These are phyloP conservation scores for Drosophila oshimai DNA, from an alignment of 1,140 invertebrate species.

Conservation along the genomic window DNA sequence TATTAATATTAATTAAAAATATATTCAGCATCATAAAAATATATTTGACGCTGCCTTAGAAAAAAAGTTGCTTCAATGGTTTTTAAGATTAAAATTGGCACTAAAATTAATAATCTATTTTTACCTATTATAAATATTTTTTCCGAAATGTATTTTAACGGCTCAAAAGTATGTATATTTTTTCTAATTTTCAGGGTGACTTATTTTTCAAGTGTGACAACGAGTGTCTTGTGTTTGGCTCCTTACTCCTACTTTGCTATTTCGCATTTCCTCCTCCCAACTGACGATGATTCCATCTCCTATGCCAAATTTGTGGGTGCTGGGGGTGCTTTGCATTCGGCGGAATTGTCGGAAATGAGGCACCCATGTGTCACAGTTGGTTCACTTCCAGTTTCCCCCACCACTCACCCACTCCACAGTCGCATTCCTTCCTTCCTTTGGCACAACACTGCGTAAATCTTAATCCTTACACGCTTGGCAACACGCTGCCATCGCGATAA, in stretches of 20 bases:
- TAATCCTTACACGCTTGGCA: slow-evolving; percentile 71
- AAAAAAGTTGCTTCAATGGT: too few relatives aligned
- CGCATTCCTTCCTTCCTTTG: slow-evolving; percentile 46
- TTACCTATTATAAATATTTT: too few relatives aligned
- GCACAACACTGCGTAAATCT: slow-evolving; percentile 66
- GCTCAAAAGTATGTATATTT: too few relatives aligned
- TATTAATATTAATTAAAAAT: too few relatives aligned
- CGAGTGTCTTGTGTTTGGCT: slow-evolving; percentile 49
- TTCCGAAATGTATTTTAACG: too few relatives aligned
- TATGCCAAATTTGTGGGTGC: slow-evolving; percentile 42
- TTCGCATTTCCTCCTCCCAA: background rate
- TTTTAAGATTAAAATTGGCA: background rate
- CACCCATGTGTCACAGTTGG: slow-evolving; percentile 71
- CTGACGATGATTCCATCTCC: slow-evolving; percentile 12
- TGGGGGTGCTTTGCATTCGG: slow-evolving; percentile 36
- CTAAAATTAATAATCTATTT: too few relatives aligned
- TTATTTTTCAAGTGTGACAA: slow-evolving; percentile 14
- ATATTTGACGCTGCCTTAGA: too few relatives aligned
- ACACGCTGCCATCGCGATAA: slow-evolving; percentile 60
- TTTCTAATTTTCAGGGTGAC: background rate
- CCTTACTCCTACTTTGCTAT: background rate
- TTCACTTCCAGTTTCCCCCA: slow-evolving; percentile 16
- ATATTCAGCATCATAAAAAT: too few relatives aligned
- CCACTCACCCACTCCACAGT: background rate
- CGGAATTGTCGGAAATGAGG: slow-evolving; percentile 61